Percentiles rank a stretch among this genome's conserved stretches.
phyloP scores from a whole-genome alignment of 2,888 invertebrate species.

The Hemaris fuciformis region DNA sequence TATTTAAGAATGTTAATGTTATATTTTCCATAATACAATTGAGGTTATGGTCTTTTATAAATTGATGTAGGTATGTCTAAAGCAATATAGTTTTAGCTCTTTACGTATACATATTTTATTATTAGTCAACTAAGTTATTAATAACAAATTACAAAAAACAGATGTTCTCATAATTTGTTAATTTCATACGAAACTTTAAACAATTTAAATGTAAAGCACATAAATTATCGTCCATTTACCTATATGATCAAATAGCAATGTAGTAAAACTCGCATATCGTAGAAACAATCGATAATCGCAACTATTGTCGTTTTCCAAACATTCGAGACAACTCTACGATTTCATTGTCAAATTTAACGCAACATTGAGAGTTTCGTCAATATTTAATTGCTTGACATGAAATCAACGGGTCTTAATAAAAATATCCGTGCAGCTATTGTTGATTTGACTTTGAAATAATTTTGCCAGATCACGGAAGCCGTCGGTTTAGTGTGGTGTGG shows the following conservation, averaged over 20 bases:
- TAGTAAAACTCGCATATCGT: not conserved
- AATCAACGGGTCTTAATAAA: constrained; percentile 21
- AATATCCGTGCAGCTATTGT: constrained; percentile 13
- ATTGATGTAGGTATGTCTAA: too few relatives aligned
- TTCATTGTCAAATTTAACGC: constrained; percentile 57
- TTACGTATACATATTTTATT: too few relatives aligned
- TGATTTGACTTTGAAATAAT: constrained; percentile 16
- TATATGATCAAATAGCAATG: too few relatives aligned
- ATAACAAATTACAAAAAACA: too few relatives aligned
- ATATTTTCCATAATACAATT: too few relatives aligned
- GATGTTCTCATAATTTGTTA: not conserved
- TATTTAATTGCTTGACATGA: constrained; percentile 38
- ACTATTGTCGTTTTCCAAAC: not conserved
- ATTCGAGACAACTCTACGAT: constrained; percentile 31
- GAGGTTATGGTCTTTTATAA: too few relatives aligned
- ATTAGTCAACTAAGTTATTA: too few relatives aligned
- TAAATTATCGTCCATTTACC: too few relatives aligned
- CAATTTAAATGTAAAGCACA: too few relatives aligned
- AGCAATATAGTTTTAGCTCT: too few relatives aligned
- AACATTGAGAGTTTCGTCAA: constrained; percentile 38
- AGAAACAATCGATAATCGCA: not conserved
- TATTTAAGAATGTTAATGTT: too few relatives aligned
- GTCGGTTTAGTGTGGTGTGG: not conserved
- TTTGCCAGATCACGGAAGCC: constrained; percentile 9
- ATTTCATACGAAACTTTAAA: not conserved